A percentile compares a stretch with the other conserved stretches of the same genome.
Conservation (phyloP, 2,113 vertebrate species). For the Chaetura pelagica region DNA sequence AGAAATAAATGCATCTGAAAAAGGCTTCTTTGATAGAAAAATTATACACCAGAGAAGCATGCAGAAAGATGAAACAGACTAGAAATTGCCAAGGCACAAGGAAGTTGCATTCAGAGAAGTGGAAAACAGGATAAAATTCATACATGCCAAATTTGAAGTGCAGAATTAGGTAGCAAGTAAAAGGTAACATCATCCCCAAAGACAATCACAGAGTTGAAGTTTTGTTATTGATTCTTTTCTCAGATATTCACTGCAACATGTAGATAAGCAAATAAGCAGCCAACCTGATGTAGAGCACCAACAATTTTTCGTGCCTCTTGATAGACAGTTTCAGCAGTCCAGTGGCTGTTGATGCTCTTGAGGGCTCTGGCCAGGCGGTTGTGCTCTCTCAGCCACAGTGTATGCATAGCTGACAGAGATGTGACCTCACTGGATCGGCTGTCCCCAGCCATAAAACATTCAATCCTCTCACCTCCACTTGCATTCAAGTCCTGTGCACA, state of each 20-base stretch:
- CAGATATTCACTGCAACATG: neutral
- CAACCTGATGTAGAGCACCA: constrained; percentile 93
- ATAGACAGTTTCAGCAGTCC: constrained; percentile 84
- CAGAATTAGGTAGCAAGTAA: neutral
- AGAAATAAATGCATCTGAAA: neutral
- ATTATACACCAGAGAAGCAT: neutral
- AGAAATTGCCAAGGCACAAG: neutral
- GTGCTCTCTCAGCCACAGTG: constrained; percentile 92
- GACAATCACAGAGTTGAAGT: neutral
- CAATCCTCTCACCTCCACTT: constrained; percentile 66
- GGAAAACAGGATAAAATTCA: neutral
- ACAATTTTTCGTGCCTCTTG: constrained; percentile 93
- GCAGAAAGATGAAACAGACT: neutral
- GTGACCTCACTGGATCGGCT: constrained; percentile 86
- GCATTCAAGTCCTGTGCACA: constrained; percentile 74
- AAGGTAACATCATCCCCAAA: neutral
- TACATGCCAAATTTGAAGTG: neutral
- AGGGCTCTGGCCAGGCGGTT: constrained; percentile 85
- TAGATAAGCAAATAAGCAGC: neutral
- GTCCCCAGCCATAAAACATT: constrained; percentile 92
- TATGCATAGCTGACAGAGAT: constrained; percentile 84
- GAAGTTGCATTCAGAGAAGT: neutral
- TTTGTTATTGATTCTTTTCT: neutral
- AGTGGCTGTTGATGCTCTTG: constrained; percentile 83
- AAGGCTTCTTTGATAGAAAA: neutral